Evolutionary conservation across 2,797 vertebrate species (phyloP), one percentile per base, ranked within the genome.

Genomic region (Hirundo rustica): DNA sequence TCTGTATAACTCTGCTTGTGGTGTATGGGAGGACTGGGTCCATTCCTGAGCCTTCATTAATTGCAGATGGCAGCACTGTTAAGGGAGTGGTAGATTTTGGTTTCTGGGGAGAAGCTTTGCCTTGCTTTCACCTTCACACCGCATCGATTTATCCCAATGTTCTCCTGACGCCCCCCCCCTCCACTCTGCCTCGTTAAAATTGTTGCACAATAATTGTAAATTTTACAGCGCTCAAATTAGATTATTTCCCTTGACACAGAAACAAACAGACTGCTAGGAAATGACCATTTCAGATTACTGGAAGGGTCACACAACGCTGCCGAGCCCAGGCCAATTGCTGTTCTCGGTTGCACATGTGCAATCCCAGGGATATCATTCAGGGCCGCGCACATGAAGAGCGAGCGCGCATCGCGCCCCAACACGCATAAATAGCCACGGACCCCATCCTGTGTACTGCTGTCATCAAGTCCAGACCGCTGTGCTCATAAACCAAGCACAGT

Each of bases 191-290:
- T 92, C 13, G 1, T 94, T 95, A 86, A 95, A 93, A 93, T 5
- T 40, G 64, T 95, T 96, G 83, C 94, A 88, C 94, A 96, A 94
- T 92, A 90, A 96, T 88, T 95, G 91, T 89, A 95, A 90, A 90
- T 92, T 93, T 93, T 96, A 95, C 65, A 79, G 88, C 1, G 0
- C 80, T 95, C 54, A 44, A 90, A 97, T 96, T 94, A 84, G 80
- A 94, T 93, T 96, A 94, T 95, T 96, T 96, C 94, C 95, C 93
- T 95, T 93, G 92, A 96, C 85, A 95, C 77, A 95, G 94, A 95
- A 96, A 96, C 89, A 96, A 93, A 91, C 83, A 95, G 80, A 74
- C 85, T 95, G 93, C 93, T 96, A 96, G 96, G 96, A 96, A 97
- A 97, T 97, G 94, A 94, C 94, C 92, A 90, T 90, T 96, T 79